A percentile compares a stretch with the other conserved stretches of the same genome.
These are phyloP conservation scores for Rhinophrynus dorsalis DNA, from an alignment of 2,797 vertebrate genomes.

Conservation along the genomic window DNA sequence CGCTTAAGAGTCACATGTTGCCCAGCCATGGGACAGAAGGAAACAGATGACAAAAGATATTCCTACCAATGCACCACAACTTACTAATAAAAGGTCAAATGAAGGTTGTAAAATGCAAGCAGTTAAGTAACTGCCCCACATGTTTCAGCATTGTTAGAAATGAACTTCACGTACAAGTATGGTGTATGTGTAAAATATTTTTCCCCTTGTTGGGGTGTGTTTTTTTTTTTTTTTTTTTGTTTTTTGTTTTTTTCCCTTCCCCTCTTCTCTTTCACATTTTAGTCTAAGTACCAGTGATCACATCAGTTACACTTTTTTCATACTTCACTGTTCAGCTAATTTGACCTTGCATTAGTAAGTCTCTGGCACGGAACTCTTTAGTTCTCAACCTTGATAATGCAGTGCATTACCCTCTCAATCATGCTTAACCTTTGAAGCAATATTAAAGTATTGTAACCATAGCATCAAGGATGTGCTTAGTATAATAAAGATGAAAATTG, in stretches of 20 bases:
- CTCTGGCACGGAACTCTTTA: slow-evolving; percentile 31
- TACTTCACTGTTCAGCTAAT: slow-evolving; percentile 40
- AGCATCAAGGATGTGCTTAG: background rate
- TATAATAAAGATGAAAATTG: slow-evolving; percentile 1
- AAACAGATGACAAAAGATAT: no score
- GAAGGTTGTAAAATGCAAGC: no score
- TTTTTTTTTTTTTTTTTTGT: background rate
- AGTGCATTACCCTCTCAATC: background rate
- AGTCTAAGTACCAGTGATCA: slow-evolving; percentile 1
- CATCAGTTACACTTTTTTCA: slow-evolving; percentile 41
- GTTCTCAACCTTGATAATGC: slow-evolving; percentile 24
- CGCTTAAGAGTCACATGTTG: no score
- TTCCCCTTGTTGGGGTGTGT: no score
- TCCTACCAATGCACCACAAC: no score
- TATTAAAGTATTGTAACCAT: slow-evolving; percentile 35
- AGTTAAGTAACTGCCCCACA: no score
- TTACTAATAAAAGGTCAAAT: no score
- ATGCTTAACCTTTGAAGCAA: slow-evolving; percentile 29
- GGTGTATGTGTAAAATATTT: no score
- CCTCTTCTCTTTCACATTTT: background rate
- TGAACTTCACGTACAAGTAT: no score
- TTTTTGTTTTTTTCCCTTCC: background rate
- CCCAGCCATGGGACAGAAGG: no score
- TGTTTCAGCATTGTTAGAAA: no score
- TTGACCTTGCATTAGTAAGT: slow-evolving; percentile 38